Evolutionary conservation across 2,797 vertebrate species (phyloP), one percentile per base, ranked within the genome.

Genomic region (Trachurus trachurus): DNA sequence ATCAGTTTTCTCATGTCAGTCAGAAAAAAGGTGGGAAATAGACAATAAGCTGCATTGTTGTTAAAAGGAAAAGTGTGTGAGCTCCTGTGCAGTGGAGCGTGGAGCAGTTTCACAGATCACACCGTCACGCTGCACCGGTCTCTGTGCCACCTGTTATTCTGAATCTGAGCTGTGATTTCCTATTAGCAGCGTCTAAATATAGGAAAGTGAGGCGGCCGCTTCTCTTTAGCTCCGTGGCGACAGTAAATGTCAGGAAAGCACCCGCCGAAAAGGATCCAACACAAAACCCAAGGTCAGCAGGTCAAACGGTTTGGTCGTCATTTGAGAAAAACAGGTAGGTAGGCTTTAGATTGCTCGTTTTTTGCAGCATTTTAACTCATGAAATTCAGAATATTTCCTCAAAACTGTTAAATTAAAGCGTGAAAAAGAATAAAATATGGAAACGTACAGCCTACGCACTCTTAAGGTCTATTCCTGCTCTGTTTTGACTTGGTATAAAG

Each of bases 61-160:
- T 40, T 39, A 39, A 40, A 40, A 2, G 10, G n/a, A 15, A 56
- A 61, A 47, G 29, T 54, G 15, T 49, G 22, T 44, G 42, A 37
- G 59, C 66, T 45, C 67, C 3, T 2, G 9, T 21, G 34, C 4
- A 26, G 16, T 11, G 6, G 29, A 68, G 6, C 26, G 26, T 26
- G 66, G 70, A 71, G 73, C 80, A 76, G 58, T 76, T 39, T 1
- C 22, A 8, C 7, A 0, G 49, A 31, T 26, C 2, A 58, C 8
- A 29, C 34, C 40, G 56, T 49, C 45, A 1, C 16, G 1, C 17
- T 6, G n/a, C 3, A 21, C 17, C 61, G 19, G 44, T 58, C 10
- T 9, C 74, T 29, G 0, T 62, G 66, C 8, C 87, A 89, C 86
- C 87, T 92, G 92, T 89, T 86, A 72, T 80, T 84, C 83, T 58